A percentile compares a stretch with the other conserved stretches of the same genome.
These are phyloP conservation scores for Vanessa tameamea DNA, from an alignment of 1,140 invertebrate genomes.

Conservation along the genomic window DNA sequence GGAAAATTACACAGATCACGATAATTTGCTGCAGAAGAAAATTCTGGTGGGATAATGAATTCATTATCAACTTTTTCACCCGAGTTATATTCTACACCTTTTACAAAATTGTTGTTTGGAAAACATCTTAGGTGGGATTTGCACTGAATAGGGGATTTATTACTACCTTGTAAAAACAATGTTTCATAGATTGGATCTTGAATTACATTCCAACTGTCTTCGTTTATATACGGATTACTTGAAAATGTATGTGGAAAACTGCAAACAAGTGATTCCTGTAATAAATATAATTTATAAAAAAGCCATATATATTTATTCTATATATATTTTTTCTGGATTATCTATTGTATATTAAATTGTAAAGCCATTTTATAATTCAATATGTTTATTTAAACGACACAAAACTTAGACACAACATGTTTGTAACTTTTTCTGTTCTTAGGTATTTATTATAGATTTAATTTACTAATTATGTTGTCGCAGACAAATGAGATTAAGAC, in stretches of 20 bases:
- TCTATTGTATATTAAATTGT: too few species aligned
- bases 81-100: neutral
- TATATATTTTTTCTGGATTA: too few species aligned
- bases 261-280: neutral
- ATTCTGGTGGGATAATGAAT: constrained; percentile 3
- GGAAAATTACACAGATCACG: constrained; percentile 50
- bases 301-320: neutral
- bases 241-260: constrained; percentile 1
- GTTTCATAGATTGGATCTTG: constrained; percentile 6
- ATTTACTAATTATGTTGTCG: too few species aligned
- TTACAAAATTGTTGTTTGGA: neutral
- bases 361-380: too few species aligned
- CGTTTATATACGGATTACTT: neutral
- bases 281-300: neutral
- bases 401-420: too few species aligned
- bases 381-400: too few species aligned
- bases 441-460: too few species aligned
- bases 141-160: neutral
- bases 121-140: neutral
- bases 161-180: constrained; percentile 44
- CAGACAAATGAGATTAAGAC: too few species aligned
- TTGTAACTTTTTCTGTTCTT: too few species aligned
- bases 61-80: neutral
- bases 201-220: constrained; percentile 3
- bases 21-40: constrained; percentile 33